phyloP scores from a whole-genome alignment of 2,797 vertebrate genomes.

The Gobio occitaniae region DNA sequence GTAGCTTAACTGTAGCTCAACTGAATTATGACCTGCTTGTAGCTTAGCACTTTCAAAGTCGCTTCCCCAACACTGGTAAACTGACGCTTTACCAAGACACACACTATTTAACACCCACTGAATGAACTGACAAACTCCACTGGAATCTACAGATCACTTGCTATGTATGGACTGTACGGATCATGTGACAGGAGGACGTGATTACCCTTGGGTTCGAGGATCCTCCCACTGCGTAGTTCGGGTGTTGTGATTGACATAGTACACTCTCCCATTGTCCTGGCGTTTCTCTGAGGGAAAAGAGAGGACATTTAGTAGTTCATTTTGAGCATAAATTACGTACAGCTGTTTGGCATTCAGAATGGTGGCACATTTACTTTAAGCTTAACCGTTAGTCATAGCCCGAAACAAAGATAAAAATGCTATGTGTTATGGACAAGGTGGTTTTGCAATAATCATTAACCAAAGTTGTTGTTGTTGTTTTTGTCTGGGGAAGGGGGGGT shows the following conservation, averaged over 20 bases:
- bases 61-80: background rate
- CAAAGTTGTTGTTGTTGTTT: too few species aligned
- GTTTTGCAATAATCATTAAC: too few species aligned
- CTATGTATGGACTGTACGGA: background rate
- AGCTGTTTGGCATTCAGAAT: background rate
- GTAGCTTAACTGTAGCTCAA: background rate
- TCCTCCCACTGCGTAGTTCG: slow-evolving; percentile 98
- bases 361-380: background rate
- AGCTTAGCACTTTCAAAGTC: background rate
- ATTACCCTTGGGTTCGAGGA: slow-evolving; percentile 93
- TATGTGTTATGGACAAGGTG: background rate
- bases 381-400: background rate
- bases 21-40: background rate
- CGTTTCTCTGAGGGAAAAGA: slow-evolving; percentile 85
- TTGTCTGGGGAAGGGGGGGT: too few species aligned
- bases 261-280: slow-evolving; percentile 96
- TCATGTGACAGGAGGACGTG: slow-evolving; percentile 9
- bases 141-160: slow-evolving; percentile 6
- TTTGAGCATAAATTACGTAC: background rate
- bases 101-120: background rate
- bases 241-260: slow-evolving; percentile 99
- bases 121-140: background rate
- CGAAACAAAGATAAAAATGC: background rate
- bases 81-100: background rate
- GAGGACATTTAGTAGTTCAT: background rate